Evolutionary conservation across 2,113 vertebrate species (phyloP), one percentile per base, ranked within the genome.

Genomic region (Xyliphius kryptos): DNA sequence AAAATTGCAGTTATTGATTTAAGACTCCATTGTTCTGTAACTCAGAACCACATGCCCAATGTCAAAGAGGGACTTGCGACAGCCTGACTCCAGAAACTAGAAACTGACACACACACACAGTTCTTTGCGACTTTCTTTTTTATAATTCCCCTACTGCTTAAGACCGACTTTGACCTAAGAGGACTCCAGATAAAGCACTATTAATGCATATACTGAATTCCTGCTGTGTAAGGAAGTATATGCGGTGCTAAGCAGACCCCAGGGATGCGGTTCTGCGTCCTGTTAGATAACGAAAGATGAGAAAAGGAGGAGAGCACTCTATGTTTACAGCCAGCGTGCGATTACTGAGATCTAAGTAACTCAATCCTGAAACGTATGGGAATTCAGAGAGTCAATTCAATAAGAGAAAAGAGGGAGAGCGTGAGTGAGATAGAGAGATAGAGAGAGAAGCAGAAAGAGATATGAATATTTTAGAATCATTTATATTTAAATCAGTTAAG

Each of bases 281-380:
- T 52, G 37, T 40, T 67, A 63, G 60, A 67, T 53, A 71, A 52
- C 48, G 56, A 55, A 63, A 16, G 51, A 20, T 53, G 52, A 68
- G 55, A 60, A 11, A 32, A 63, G 60, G 49, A 57, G 38, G 51
- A 55, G 61, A 67, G 61, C 48, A 56, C 36, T 51, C 48, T 72
- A 63, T 67, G 64, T 63, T 67, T 72, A 59, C 60, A 38, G 51
- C 55, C 64, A 63, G 59, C 32, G 14, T 49, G 50, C 56, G 47
- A 66, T 66, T 66, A 66, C 64, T 44, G 56, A 66, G 55, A 67
- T 67, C 37, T 63, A 67, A 63, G 59, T 55, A 67, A 66, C 64
- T 58, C 37, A 49, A 66, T 66, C 54, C 59, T 38, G 61, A 13
- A n/a, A 21, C 59, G 53, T 67, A 49, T 43, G 55, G 51, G 61